Evolutionary conservation across 2,797 vertebrate species (phyloP).

Genomic region (Dendrocincla tyrannina): DNA sequence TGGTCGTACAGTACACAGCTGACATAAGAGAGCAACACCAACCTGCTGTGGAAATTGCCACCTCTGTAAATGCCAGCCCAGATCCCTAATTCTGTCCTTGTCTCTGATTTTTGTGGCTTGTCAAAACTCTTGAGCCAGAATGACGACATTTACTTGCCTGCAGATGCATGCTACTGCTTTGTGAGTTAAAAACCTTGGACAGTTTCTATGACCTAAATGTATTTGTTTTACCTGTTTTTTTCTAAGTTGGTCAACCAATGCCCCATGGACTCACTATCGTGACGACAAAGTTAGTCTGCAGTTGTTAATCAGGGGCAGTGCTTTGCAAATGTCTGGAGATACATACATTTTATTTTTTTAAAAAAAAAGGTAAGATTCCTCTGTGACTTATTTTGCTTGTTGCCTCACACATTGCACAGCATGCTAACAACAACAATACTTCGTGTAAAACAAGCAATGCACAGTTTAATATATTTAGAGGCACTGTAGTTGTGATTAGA

Average conservation of each 20-base stretch:
- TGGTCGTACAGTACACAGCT: neutral
- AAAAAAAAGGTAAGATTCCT: neutral
- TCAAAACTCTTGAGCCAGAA: neutral
- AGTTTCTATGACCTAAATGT: neutral
- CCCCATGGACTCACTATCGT: rapidly evolving
- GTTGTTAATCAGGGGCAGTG: neutral
- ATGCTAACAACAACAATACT: neutral
- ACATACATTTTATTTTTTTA: neutral
- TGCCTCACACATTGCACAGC: neutral
- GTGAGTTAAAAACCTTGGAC: neutral
- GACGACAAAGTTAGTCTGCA: neutral
- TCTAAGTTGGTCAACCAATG: neutral
- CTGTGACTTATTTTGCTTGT: neutral
- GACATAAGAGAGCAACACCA: neutral
- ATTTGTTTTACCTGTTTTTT: neutral
- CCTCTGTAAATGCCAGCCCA: neutral
- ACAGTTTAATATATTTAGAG: neutral
- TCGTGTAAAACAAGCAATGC: neutral
- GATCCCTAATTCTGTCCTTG: neutral
- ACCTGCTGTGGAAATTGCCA: neutral
- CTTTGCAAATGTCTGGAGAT: neutral
- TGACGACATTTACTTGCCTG: neutral
- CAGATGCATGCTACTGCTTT: neutral
- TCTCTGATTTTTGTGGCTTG: neutral
- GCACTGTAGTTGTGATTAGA: neutral